Evolutionary conservation across 2,888 invertebrate genomes (phyloP).

Genomic region (Patella pellucida): DNA sequence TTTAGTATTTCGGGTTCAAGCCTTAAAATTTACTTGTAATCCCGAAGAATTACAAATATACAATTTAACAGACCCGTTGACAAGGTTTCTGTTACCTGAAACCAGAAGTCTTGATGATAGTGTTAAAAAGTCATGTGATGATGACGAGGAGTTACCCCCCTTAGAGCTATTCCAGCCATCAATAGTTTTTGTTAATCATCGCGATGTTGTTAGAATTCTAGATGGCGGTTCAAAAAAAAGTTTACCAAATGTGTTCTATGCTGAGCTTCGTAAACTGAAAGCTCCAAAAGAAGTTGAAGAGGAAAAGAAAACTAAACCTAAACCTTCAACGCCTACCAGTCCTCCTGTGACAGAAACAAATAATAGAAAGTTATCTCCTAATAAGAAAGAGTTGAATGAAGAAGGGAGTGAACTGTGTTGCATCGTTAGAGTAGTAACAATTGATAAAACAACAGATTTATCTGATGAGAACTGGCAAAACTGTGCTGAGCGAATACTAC

Average conservation of each 20-base stretch:
- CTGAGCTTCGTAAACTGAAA: conserved; percentile 48
- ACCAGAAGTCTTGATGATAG: background rate
- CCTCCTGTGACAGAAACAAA: conserved; percentile 18
- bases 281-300: conserved; percentile 48
- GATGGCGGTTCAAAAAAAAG: conserved; percentile 33
- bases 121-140: background rate
- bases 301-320: conserved; percentile 19
- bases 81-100: background rate
- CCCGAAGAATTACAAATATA: conserved; percentile 16
- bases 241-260: conserved; percentile 50
- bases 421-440: conserved; percentile 55
- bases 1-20: conserved; percentile 50
- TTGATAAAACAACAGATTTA: conserved; percentile 46
- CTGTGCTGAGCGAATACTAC: conserved; percentile 41
- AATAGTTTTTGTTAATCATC: conserved; percentile 52
- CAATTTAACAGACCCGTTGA: background rate
- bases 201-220: conserved; percentile 45
- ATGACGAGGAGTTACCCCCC: background rate
- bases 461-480: conserved; percentile 39
- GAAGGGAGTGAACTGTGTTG: conserved; percentile 28
- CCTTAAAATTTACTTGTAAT: conserved; percentile 29
- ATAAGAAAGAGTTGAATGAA: conserved; percentile 22
- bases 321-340: background rate
- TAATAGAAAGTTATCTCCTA: conserved; percentile 9
- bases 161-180: conserved; percentile 42